A percentile compares a stretch with the other conserved stretches of the same genome.
Conservation (phyloP, 2,113 vertebrate species). For the Accipiter virgatus region DNA sequence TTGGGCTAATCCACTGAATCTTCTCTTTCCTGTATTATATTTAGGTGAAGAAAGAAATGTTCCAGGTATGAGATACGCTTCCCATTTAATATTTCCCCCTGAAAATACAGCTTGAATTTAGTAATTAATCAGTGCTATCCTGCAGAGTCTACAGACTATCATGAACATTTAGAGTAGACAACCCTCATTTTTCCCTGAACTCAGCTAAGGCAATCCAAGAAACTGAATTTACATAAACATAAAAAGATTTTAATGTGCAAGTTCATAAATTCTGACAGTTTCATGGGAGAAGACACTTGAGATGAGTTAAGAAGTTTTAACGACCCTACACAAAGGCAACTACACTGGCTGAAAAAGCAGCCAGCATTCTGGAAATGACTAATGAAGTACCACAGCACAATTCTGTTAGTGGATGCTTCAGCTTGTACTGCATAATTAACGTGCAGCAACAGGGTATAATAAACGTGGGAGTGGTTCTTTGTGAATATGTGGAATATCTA, state of each 20-base stretch:
- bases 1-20: background rate
- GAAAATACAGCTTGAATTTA: background rate
- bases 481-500: background rate
- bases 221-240: background rate
- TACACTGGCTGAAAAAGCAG: background rate
- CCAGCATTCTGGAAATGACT: background rate
- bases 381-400: background rate
- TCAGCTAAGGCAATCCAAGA: background rate
- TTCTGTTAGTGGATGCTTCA: background rate
- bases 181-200: background rate
- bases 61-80: background rate
- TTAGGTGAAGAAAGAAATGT: background rate
- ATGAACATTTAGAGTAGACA: background rate
- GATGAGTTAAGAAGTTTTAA: background rate
- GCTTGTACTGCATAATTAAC: background rate
- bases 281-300: background rate
- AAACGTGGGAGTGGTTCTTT: background rate
- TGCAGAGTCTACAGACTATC: background rate
- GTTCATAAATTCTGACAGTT: constrained; percentile 4
- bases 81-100: background rate
- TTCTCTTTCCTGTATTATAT: background rate
- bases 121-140: background rate
- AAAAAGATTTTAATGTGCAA: background rate
- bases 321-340: background rate
- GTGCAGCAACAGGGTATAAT: background rate